Percentiles rank a stretch among this genome's conserved stretches.
phyloP scores from a whole-genome alignment of 2,113 vertebrate genomes.

The Sminthopsis crassicaudata region DNA sequence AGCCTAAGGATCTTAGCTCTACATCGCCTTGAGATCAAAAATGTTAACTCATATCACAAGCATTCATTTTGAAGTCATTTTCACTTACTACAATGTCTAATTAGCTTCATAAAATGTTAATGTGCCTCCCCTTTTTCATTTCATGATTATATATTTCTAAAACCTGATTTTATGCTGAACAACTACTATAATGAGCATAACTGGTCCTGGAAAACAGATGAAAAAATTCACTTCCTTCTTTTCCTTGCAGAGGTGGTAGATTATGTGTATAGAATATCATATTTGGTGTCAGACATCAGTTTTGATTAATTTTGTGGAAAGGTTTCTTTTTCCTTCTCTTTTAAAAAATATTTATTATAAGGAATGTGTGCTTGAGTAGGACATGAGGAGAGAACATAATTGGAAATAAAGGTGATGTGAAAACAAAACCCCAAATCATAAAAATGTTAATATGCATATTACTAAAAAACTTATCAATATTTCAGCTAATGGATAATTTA shows the following conservation, averaged over 20 bases:
- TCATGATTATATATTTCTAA: not conserved
- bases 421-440: not conserved
- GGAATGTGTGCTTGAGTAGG: not conserved
- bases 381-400: not conserved
- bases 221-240: not conserved
- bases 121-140: not conserved
- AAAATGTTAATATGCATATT: not conserved
- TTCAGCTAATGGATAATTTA: not conserved
- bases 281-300: not conserved
- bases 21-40: not conserved
- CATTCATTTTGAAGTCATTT: slow-evolving; percentile 38
- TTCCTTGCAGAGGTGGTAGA: not conserved
- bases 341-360: not conserved
- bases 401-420: not conserved
- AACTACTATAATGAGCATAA: not conserved
- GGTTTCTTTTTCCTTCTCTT: not conserved
- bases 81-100: not conserved
- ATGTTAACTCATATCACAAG: not conserved
- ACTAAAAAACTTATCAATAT: not conserved
- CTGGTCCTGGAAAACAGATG: not conserved
- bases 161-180: not conserved
- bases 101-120: slow-evolving; percentile 30
- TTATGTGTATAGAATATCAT: not conserved
- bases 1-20: not conserved
- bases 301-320: not conserved